Evolutionary conservation across 1,140 invertebrate species (phyloP), one percentile per base, ranked within the genome.

Genomic region (Leptinotarsa lineolata): DNA sequence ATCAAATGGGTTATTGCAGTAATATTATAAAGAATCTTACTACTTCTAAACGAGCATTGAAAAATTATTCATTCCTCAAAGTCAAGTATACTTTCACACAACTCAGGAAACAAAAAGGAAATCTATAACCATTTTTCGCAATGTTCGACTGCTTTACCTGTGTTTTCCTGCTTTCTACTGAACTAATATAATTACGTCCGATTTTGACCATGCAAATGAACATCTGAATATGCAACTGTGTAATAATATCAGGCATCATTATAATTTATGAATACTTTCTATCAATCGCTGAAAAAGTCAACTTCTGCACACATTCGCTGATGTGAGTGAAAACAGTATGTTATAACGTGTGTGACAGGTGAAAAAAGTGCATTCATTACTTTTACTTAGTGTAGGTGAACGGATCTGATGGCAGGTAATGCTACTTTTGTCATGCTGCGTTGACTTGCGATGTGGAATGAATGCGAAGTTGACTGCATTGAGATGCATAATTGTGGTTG

Each of bases 321-420:
- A 39, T 39, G 8, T 39, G 8, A 54, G 48, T 54, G 48, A 54
- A 54, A 54, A 54, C 48, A 54, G 48, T 54, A 16, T 54, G 48
- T 18, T 15, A 16, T 54, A 54, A 54, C 6, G n/a, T 54, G 48
- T 54, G 48, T 13, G 48, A 54, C 48, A 54, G 13, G 48, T 54
- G n/a, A 54, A 54, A 54, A 54, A 54, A 54, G 15, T n/a, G 48
- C 48, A 54, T 54, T 54, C n/a, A 54, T 54, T 54, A 54, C 48
- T 54, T 54, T 54, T 54, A 54, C 48, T 54, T 54, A 8, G 48
- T 54, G 48, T 54, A 54, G 48, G 48, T 54, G 48, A 54, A 54
- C n/a, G 48, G 15, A 54, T 54, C 48, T 54, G 6, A 54, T 16
- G 16, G n/a, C 48, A 16, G 16, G 15, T 54, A 18, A 54, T 54